Percentiles rank a stretch among this genome's conserved stretches.
phyloP scores from a whole-genome alignment of 2,113 vertebrate genomes.

The Melospiza georgiana region DNA sequence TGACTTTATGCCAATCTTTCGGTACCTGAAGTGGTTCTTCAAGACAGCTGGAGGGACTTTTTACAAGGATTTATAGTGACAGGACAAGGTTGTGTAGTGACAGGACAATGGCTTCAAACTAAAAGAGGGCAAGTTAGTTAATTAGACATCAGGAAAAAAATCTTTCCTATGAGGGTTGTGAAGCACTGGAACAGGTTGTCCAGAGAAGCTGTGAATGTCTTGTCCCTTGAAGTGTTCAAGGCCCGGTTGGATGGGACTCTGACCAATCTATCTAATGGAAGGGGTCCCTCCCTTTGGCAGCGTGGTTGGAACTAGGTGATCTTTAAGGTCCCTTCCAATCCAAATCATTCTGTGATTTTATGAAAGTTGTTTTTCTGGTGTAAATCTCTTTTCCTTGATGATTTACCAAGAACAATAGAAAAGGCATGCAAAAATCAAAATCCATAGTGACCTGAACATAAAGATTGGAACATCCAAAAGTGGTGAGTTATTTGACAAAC shows the following conservation, averaged over 20 bases:
- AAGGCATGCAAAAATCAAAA: not conserved
- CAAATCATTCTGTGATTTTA: not conserved
- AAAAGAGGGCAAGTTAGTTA: not conserved
- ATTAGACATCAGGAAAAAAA: not conserved
- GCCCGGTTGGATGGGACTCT: not conserved
- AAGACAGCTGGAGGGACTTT: not conserved
- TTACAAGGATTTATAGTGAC: not conserved
- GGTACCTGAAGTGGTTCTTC: not conserved
- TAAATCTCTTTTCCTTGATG: not conserved
- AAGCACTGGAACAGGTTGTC: not conserved
- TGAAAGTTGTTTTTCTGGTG: not conserved
- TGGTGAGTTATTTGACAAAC: not conserved
- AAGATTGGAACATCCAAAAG: not conserved
- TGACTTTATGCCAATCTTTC: not conserved
- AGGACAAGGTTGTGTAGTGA: not conserved
- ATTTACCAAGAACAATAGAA: not conserved
- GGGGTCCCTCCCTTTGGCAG: not conserved
- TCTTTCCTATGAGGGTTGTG: not conserved
- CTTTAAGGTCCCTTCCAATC: not conserved
- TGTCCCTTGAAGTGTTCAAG: not conserved
- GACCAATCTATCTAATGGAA: not conserved
- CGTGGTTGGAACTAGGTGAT: not conserved
- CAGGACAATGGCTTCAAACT: not conserved
- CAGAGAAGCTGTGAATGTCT: not conserved
- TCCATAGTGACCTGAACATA: not conserved